Percentiles rank a stretch among this genome's conserved stretches.
Evolutionary conservation across 2,113 vertebrate genomes (phyloP).

Genomic region (Callospermophilus lateralis): DNA sequence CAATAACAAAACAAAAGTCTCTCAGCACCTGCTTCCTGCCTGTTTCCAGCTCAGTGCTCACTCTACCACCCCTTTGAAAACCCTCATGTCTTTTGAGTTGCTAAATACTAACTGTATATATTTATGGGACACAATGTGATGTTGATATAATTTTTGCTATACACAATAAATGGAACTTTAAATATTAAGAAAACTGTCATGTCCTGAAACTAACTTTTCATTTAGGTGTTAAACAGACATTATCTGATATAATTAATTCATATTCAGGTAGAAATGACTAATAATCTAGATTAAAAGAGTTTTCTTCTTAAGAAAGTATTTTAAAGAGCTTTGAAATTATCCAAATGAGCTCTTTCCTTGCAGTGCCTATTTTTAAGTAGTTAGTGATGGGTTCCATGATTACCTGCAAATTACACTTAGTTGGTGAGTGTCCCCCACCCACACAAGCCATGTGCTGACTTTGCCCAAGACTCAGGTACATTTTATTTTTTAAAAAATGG

Average conservation of each 20-base stretch:
- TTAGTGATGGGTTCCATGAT: slow-evolving; percentile 11
- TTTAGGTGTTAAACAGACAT: slow-evolving; percentile 47
- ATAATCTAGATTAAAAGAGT: slow-evolving; percentile 33
- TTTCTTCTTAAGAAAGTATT: slow-evolving; percentile 33
- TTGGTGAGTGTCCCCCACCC: background rate
- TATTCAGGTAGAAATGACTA: slow-evolving; percentile 66
- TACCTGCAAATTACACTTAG: slow-evolving; percentile 44
- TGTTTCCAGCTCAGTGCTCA: background rate
- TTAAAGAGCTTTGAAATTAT: slow-evolving; percentile 49
- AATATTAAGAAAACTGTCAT: background rate
- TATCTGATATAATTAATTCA: slow-evolving; percentile 38
- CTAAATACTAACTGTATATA: too few relatives aligned
- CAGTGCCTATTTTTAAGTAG: slow-evolving; percentile 45
- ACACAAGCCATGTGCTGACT: slow-evolving; percentile 9
- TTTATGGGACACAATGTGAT: too few relatives aligned
- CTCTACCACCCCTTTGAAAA: background rate
- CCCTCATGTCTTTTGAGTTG: background rate
- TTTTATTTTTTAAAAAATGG: background rate
- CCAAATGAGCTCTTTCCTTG: slow-evolving; percentile 46
- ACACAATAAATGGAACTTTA: too few relatives aligned
- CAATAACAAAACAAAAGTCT: too few relatives aligned
- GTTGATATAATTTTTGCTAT: too few relatives aligned
- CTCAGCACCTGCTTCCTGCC: background rate
- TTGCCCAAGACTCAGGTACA: background rate
- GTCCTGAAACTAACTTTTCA: slow-evolving; percentile 14